These are phyloP conservation scores for Bombus haemorrhoidalis DNA, from an alignment of 1,140 invertebrate genomes.

Conservation along the genomic window DNA sequence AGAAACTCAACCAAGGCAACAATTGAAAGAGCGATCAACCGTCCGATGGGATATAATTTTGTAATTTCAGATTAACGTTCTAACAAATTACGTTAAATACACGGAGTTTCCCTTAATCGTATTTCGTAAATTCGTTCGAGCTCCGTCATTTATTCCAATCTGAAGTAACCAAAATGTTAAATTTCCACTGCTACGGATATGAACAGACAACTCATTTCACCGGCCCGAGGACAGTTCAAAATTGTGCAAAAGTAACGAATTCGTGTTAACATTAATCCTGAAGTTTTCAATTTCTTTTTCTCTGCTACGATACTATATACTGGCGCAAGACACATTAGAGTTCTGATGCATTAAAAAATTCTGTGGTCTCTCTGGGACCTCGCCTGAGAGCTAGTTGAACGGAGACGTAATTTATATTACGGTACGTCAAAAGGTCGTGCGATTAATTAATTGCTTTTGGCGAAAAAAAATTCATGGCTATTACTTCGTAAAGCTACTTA, in stretches of 20 bases:
- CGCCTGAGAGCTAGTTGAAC: conserved; percentile 36
- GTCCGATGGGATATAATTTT: background rate
- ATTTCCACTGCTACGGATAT: background rate
- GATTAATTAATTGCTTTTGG: conserved; percentile 52
- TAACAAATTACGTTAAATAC: background rate
- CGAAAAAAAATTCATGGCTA: conserved; percentile 3
- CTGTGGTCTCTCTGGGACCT: background rate
- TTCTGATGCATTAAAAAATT: conserved; percentile 52
- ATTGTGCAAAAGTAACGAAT: conserved; percentile 38
- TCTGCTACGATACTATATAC: background rate
- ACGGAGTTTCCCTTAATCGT: background rate
- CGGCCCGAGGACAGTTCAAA: background rate
- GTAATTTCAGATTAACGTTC: background rate
- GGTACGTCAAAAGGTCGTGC: conserved; percentile 50
- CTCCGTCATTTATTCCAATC: background rate
- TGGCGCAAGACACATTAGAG: conserved; percentile 16
- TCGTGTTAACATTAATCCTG: conserved; percentile 34
- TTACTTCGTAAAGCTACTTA: conserved; percentile 33
- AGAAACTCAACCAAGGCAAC: background rate
- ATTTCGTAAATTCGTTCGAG: background rate
- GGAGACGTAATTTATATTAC: conserved; percentile 53
- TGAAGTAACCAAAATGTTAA: background rate
- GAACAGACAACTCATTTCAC: background rate
- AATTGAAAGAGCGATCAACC: background rate
- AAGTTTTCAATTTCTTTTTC: background rate